Percentiles rank a stretch among this genome's conserved stretches.
Conservation (phyloP, 1,140 invertebrate genomes). For the Pseudoatta argentina region DNA sequence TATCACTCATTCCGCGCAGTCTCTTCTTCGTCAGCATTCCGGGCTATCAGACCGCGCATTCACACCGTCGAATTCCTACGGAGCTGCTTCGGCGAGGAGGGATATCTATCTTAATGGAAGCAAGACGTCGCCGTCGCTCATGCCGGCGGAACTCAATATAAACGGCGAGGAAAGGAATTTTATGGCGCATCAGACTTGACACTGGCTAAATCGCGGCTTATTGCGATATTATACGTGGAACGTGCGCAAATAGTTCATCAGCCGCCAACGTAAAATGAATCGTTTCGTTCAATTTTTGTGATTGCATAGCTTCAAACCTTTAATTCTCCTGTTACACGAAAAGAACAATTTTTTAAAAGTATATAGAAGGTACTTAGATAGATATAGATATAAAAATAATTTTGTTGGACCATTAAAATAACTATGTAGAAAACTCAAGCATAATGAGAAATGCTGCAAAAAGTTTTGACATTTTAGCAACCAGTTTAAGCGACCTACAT, state of each 20-base stretch:
- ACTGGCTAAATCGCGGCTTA: slow-evolving; percentile 40
- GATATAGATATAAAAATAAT: too few relatives aligned
- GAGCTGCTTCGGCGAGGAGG: slow-evolving; percentile 27
- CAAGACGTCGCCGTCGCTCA: slow-evolving; percentile 56
- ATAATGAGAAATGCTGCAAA: too few relatives aligned
- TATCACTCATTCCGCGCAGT: slow-evolving; percentile 53
- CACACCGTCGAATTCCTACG: slow-evolving; percentile 53
- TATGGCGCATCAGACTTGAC: slow-evolving; percentile 23
- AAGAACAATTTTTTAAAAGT: too few relatives aligned
- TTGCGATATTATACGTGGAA: slow-evolving; percentile 32
- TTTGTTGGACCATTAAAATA: too few relatives aligned
- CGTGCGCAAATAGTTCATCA: neutral
- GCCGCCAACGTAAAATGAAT: slow-evolving; percentile 2
- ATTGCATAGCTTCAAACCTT: neutral
- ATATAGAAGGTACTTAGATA: too few relatives aligned
- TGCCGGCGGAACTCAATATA: slow-evolving; percentile 46
- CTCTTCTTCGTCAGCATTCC: slow-evolving; percentile 31
- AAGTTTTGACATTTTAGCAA: too few relatives aligned
- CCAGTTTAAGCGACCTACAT: too few relatives aligned
- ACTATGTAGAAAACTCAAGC: too few relatives aligned
- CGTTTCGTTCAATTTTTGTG: slow-evolving; percentile 8
- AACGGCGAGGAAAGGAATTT: slow-evolving; percentile 24
- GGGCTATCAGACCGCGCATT: slow-evolving; percentile 32
- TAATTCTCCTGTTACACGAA: neutral
- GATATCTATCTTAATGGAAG: slow-evolving; percentile 60